Evolutionary conservation across 2,797 vertebrate species (phyloP), one percentile per base, ranked within the genome.

Genomic region (Rhadinocentrus ornatus): DNA sequence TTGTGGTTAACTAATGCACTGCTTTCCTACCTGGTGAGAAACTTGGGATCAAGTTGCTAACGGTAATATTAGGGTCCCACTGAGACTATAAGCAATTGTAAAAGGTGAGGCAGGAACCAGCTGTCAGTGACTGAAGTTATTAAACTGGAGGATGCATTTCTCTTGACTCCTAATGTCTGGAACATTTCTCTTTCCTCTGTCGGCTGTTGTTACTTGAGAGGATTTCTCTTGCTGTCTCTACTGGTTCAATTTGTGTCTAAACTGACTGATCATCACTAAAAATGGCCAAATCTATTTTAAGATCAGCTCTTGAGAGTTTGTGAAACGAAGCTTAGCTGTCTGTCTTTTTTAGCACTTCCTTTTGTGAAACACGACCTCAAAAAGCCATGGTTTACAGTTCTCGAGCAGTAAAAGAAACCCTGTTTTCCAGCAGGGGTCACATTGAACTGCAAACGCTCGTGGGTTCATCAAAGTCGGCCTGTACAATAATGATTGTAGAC

Each of bases 141-240:
- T 60, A 58, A 80, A 76, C 69, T 66, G 55, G 63, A 71, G 74
- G 71, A 77, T 66, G 66, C 39, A 54, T 75, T 76, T 86, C 71
- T 77, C 58, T 27, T 8, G 59, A 61, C 48, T 83, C 63, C 39
- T 70, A 65, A 82, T 69, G 73, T 81, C 64, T 26, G 0, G 22
- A 62, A 59, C 61, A 66, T 70, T 70, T 66, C 53, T 70, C 29
- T 58, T 60, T 59, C 54, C 24, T 27, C 59, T 48, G 66, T 66
- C 61, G 46, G 31, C 41, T 66, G 7, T 34, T 10, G 50, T 64
- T 76, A 11, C 57, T 71, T 27, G 57, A 16, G 34, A 53, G 4
- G 29, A 79, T 71, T 67, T 31, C 8, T 72, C 69, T 37, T 24
- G 20, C 22, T n/a, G n/a, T 61, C 20, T 35, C 61, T 32, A 1